Base-by-base conservation (phyloP, 2,797 vertebrate genomes). In the Girardinus metallicus region DNA sequence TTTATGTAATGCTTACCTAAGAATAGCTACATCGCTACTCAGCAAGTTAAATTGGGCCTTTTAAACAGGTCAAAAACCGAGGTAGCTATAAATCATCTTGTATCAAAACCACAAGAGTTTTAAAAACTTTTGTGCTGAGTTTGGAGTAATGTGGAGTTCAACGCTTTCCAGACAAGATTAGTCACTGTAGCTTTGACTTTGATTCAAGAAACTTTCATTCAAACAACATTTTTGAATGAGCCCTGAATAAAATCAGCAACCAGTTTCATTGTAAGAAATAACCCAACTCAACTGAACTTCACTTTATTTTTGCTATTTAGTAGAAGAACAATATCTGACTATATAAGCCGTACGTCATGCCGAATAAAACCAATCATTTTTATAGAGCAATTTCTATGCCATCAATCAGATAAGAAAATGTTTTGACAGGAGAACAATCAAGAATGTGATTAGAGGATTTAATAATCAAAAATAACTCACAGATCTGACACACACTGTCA, bases 1-100 rank as follows among this genome's bases (percentile, higher is more conserved):
- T 90, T 95, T 94, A 95, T 86, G 86, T 91, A 94, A 94, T 89
- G 49, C 87, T 89, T 80, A 84, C 89, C 84, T 78, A 91, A 91
- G 87, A 93, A 94, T 91, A 92, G 87, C 81, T 83, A 47, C 73
- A 79, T 85, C 83, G 89, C 84, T 49, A 88, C 85, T 89, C 87
- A 93, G 93, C 90, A 93, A 88, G 81, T 80, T 89, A 92, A 88
- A 92, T 87, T 75, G 34, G 87, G 86, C 86, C 74, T 83, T 83
- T 85, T 82, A 93, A 89, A 83, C 90, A 83, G 94, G 93, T 91
- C 91, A 86, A 81, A 81, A 82, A 75, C 87, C 84, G 75, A 73
- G 73, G 68, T 43, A 84, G 86, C 86, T 82, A 89, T 92, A 90
- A 91, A 93, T 94, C 91, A 91, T 83, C 77, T 75, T 84, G 77